phyloP scores from a whole-genome alignment of 2,888 invertebrate species.

The Halictus quadricinctus region DNA sequence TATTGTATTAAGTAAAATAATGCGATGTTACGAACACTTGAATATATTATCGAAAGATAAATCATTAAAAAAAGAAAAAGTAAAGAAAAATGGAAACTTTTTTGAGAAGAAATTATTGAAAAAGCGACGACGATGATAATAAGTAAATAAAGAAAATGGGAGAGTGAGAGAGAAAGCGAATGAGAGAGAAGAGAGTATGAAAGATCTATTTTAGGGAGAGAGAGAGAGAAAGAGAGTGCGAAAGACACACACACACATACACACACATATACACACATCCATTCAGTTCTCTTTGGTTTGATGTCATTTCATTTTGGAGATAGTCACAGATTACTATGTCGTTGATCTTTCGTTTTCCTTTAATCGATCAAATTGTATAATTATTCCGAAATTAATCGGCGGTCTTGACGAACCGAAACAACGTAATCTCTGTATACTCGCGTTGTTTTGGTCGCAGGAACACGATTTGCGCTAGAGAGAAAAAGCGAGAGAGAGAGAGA shows the following conservation, averaged over 20 bases:
- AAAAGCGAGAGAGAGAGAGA: no score
- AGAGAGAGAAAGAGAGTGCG: not conserved
- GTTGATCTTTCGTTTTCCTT: conserved; percentile 25
- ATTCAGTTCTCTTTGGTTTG: conserved; percentile 65
- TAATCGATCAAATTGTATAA: conserved; percentile 4
- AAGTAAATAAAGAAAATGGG: conserved; percentile 47
- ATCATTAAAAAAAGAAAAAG: conserved; percentile 52
- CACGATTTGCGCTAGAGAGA: conserved; percentile 21
- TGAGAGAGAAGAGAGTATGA: conserved; percentile 54
- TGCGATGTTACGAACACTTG: conserved; percentile 76
- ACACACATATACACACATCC: conserved; percentile 67
- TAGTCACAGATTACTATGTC: conserved; percentile 35
- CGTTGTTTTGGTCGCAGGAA: conserved; percentile 27
- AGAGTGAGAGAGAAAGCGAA: conserved; percentile 13
- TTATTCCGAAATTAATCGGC: conserved; percentile 46
- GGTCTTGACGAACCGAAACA: conserved; percentile 31
- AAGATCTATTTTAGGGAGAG: conserved; percentile 72
- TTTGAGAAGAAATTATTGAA: conserved; percentile 67
- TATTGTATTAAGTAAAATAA: conserved; percentile 79
- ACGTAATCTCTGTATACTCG: conserved; percentile 29
- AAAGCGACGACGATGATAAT: conserved; percentile 60
- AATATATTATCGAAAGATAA: conserved; percentile 71
- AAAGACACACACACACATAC: not conserved
- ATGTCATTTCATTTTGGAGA: conserved; percentile 39
- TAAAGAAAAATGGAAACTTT: conserved; percentile 63